phyloP scores from a whole-genome alignment of 2,888 invertebrate genomes.

The Meiosimyza platycephala region DNA sequence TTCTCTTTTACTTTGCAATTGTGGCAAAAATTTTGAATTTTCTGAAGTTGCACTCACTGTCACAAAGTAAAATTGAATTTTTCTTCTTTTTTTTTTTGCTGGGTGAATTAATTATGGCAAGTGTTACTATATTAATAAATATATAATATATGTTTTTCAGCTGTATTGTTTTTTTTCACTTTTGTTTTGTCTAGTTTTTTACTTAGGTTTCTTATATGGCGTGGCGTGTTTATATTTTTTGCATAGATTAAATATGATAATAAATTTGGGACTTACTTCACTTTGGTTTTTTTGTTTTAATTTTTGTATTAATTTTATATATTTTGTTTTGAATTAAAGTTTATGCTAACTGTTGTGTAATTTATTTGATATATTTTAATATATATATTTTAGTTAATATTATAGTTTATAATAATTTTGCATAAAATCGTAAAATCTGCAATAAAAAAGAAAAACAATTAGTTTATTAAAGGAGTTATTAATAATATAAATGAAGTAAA shows the following conservation, averaged over 20 bases:
- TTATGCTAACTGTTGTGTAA: conserved; percentile 34
- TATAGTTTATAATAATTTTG: conserved; percentile 42
- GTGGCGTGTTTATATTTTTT: conserved; percentile 27
- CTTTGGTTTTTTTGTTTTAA: conserved; percentile 30
- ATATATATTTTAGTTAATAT: conserved; percentile 25
- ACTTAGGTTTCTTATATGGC: conserved; percentile 4
- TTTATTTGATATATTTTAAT: conserved; percentile 25
- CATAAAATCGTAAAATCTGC: conserved; percentile 57
- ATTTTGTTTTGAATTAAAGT: conserved; percentile 23
- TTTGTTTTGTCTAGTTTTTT: conserved; percentile 2
- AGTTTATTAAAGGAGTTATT: too few species aligned
- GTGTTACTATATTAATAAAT: not conserved
- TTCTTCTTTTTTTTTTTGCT: too few species aligned
- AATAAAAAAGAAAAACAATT: conserved; percentile 39
- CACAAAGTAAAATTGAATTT: too few species aligned
- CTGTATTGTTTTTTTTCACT: not conserved
- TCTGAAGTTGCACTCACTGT: too few species aligned
- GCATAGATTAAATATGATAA: conserved; percentile 23
- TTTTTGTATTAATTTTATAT: conserved; percentile 20
- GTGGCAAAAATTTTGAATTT: too few species aligned
- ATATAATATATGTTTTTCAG: not conserved
- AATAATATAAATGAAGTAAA: too few species aligned
- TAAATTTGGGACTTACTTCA: conserved; percentile 35
- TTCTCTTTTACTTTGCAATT: not conserved
- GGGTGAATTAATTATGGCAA: not conserved